These are phyloP conservation scores for Bombyx huttoni DNA, from an alignment of 2,888 invertebrate species.

Conservation along the genomic window DNA sequence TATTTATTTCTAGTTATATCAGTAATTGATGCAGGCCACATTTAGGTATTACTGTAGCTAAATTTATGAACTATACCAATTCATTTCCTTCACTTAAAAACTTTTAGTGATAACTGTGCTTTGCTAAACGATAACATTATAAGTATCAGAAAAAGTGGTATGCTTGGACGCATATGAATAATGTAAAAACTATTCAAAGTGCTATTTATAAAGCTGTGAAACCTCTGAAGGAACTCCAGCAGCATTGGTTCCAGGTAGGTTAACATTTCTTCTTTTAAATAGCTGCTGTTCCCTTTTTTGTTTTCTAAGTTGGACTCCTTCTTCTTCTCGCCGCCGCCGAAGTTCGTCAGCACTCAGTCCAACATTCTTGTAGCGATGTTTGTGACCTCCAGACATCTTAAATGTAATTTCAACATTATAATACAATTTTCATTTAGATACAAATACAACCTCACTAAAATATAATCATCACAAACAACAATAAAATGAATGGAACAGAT, in stretches of 20 bases:
- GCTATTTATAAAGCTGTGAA: background rate
- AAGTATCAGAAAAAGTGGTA: too few species aligned
- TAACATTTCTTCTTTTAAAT: conserved; percentile 92
- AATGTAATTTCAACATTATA: conserved; percentile 9
- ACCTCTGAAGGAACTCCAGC: conserved; percentile 53
- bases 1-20: too few species aligned
- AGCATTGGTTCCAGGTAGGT: conserved; percentile 43
- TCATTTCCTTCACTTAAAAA: too few species aligned
- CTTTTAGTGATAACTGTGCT: too few species aligned
- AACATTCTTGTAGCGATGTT: conserved; percentile 94
- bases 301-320: conserved; percentile 95
- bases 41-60: too few species aligned
- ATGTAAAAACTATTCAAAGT: background rate
- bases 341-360: conserved; percentile 93
- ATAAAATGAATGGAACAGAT: too few species aligned
- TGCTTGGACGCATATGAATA: background rate
- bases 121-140: too few species aligned
- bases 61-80: too few species aligned
- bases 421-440: background rate
- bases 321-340: conserved; percentile 92
- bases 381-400: conserved; percentile 89
- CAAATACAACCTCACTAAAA: too few species aligned
- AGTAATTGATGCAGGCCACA: too few species aligned
- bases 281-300: conserved; percentile 96
- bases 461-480: too few species aligned